A percentile compares a stretch with the other conserved stretches of the same genome.
These are phyloP conservation scores for Eupithecia abbreviata DNA, from an alignment of 2,888 invertebrate genomes.

Conservation along the genomic window DNA sequence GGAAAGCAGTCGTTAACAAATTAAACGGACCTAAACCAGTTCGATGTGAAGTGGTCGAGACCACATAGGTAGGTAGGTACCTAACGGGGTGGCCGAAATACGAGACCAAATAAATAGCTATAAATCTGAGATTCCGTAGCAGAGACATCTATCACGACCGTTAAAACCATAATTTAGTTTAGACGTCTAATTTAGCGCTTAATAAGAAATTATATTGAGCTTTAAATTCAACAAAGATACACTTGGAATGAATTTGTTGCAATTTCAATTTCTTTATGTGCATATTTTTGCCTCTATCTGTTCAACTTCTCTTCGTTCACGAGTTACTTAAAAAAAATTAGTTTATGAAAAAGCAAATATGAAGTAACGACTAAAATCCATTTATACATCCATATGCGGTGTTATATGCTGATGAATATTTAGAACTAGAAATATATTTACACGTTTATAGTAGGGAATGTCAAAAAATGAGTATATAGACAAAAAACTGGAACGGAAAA, in stretches of 20 bases:
- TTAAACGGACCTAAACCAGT: constrained; percentile 54
- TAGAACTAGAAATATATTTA: neutral
- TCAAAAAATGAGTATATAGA: neutral
- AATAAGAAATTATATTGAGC: constrained; percentile 14
- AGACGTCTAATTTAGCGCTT: constrained; percentile 15
- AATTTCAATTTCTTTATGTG: neutral
- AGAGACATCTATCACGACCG: constrained; percentile 24
- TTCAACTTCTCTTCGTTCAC: neutral
- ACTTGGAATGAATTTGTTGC: neutral
- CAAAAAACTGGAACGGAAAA: neutral
- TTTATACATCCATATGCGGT: neutral
- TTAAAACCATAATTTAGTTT: constrained; percentile 25
- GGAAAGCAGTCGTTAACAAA: constrained; percentile 40
- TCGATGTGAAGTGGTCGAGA: constrained; percentile 44
- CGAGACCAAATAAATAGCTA: constrained; percentile 33
- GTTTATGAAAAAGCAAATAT: neutral
- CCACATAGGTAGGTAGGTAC: constrained; percentile 38
- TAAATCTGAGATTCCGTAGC: constrained; percentile 25
- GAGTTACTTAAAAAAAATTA: neutral
- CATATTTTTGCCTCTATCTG: neutral
- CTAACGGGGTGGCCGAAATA: constrained; percentile 56
- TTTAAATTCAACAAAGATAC: neutral
- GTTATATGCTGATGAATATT: neutral
- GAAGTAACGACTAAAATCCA: neutral
- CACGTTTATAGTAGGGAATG: neutral